phyloP scores from a whole-genome alignment of 2,113 vertebrate genomes.

The Typhlomys cinereus region DNA sequence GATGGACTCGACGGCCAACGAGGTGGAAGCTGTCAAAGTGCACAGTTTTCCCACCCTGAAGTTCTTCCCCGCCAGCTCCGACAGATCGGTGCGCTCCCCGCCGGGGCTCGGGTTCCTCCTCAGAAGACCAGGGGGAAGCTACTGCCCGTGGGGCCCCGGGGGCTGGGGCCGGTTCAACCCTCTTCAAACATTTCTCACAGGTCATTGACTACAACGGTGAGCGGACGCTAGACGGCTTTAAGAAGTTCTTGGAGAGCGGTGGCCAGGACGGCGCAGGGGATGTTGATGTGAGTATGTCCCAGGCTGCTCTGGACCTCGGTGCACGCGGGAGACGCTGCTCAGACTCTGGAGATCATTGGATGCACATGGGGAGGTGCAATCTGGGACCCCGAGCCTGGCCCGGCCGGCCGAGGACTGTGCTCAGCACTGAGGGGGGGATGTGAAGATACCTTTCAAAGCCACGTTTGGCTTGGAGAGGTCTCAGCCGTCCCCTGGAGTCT shows the following conservation, averaged over 20 bases:
- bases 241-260: slow-evolving; percentile 96
- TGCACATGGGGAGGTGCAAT: too few relatives aligned
- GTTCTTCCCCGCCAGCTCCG: slow-evolving; percentile 94
- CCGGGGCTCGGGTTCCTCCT: too few relatives aligned
- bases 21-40: slow-evolving; percentile 95
- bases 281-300: slow-evolving; percentile 86
- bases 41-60: slow-evolving; percentile 99
- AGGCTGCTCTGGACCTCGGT: background rate
- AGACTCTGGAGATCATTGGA: background rate
- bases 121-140: too few relatives aligned
- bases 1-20: slow-evolving; percentile 98
- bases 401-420: background rate
- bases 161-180: background rate
- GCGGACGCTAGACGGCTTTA: slow-evolving; percentile 95
- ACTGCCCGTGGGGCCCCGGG: background rate
- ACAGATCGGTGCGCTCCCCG: slow-evolving; percentile 86
- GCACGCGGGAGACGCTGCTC: background rate
- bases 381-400: background rate
- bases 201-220: slow-evolving; percentile 98
- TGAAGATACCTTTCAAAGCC: too few relatives aligned
- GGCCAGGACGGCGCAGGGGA: slow-evolving; percentile 95
- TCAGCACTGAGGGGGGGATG: accelerated
- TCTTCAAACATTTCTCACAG: slow-evolving; percentile 75
- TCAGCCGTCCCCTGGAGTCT: accelerated
- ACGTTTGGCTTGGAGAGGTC: accelerated